Evolutionary conservation across 2,113 vertebrate genomes (phyloP), one percentile per base, ranked within the genome.

Genomic region (Meriones unguiculatus): DNA sequence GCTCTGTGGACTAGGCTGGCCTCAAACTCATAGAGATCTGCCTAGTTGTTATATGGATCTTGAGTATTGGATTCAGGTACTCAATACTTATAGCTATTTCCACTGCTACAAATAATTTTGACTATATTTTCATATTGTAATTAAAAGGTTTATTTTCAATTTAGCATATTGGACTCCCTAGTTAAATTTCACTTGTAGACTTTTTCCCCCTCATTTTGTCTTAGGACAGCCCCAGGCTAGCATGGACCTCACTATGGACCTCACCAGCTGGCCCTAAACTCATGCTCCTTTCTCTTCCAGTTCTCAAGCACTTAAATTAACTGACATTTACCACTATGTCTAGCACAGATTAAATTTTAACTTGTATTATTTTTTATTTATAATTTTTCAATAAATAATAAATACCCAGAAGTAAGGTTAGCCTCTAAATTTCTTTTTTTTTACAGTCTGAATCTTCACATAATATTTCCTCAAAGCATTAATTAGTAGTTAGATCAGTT

Each of bases 331-430:
- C 2, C 50, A 73, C 52, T 32, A 73, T 88, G 14, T 22, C 35
- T 35, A 88, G 70, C 22, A 38, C 8, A 73, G 69, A 88, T 57
- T 73, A 73, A 94, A 52, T 81, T 93, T 70, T 95, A 67, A 97
- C 38, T 76, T 20, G 3, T 82, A 73, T 92, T 73, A 72, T 67
- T 84, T 59, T 92, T 73, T 91, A 15, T 70, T 85, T 84, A 87
- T 89, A 94, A 87, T 76, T 86, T 15, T 82, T 76, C 67, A 87
- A 85, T 46, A 80, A 95, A 88, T 88, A 94, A 73, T 93, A 41
- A 95, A 75, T 88, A 94, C 69, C 10, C 73, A 64, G 67, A 89
- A 75, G n/a, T 64, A 93, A 70, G 9, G 20, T 13, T 93, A 41
- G 9, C 52, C 35, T 92, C 24, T 25, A 81, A 57, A 35, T 93